These are phyloP conservation scores for Rhinopomastus cyanomelas DNA, from an alignment of 2,113 vertebrate species.

Conservation along the genomic window DNA sequence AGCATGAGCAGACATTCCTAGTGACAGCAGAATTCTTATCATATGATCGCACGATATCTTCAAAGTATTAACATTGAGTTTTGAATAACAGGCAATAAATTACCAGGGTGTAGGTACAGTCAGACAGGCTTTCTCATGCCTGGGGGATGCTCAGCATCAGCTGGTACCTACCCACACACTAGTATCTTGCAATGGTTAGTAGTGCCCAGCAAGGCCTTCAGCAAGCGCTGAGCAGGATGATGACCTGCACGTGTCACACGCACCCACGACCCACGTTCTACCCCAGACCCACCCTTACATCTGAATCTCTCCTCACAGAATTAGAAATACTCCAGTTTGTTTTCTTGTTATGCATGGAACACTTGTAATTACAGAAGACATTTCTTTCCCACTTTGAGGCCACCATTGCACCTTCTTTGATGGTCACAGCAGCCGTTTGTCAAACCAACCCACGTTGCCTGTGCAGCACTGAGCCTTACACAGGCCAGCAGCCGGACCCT, in stretches of 20 bases:
- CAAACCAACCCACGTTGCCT: background rate
- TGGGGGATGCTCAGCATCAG: background rate
- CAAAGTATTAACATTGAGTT: background rate
- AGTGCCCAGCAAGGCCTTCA: background rate
- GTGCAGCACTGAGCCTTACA: background rate
- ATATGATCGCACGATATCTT: background rate
- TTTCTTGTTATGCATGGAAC: background rate
- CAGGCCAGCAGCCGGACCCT: background rate
- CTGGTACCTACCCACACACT: background rate
- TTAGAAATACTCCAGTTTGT: background rate
- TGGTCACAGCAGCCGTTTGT: background rate
- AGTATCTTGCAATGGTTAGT: background rate
- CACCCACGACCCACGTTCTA: background rate
- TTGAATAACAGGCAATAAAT: background rate
- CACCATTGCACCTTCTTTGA: background rate
- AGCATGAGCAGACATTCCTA: background rate
- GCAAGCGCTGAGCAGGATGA: background rate
- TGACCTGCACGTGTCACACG: background rate
- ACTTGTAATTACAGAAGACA: background rate
- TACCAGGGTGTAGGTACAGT: background rate
- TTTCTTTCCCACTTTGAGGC: background rate
- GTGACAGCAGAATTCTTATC: background rate
- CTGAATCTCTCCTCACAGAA: background rate
- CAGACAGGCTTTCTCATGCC: background rate
- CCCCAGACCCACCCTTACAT: background rate